Evolutionary conservation across 2,888 invertebrate genomes (phyloP), one percentile per base, ranked within the genome.

Genomic region (Drosophila recens): DNA sequence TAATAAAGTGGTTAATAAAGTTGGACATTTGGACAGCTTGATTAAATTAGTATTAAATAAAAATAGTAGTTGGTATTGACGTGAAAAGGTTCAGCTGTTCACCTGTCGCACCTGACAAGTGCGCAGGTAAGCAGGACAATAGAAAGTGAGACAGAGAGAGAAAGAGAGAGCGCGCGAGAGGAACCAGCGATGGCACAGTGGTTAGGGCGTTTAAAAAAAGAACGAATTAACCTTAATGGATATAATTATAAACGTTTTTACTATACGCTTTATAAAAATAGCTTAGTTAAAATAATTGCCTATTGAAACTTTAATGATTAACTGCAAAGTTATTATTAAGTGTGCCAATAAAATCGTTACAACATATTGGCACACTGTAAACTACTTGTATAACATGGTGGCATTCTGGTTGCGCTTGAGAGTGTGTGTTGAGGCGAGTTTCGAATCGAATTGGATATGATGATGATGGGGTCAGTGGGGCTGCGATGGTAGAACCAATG

Each of bases 1-100:
- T 53, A 30, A 65, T 45, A 58, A 57, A 72, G 66, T 68, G 62
- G 57, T 63, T 63, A 82, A 79, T 74, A 65, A 58, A 48, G 51
- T 53, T 64, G 63, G 58, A 48, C 65, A 69, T 52, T 51, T 65
- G 56, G 56, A 40, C 52, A 68, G 71, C 33, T 67, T 72, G 64
- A 73, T 79, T 72, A 72, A 80, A 68, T 73, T 53, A 38, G 40
- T 72, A 56, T 58, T 62, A 53, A 42, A 62, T 64, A 43, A 51
- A 64, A 69, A 58, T 58, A 66, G 42, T 17, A 20, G 17, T 17
- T 17, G 27, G 38, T 48, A 56, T 63, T 48, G 54, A 63, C 76
- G 81, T 70, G 87, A 81, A 89, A 77, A 70, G 34, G 51, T 69
- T 68, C 75, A 76, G 53, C 68, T 75, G 75, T 65, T 74, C 72